Conservation (phyloP, 2,888 invertebrate genomes). For the Pandemis cinnamomeana region DNA sequence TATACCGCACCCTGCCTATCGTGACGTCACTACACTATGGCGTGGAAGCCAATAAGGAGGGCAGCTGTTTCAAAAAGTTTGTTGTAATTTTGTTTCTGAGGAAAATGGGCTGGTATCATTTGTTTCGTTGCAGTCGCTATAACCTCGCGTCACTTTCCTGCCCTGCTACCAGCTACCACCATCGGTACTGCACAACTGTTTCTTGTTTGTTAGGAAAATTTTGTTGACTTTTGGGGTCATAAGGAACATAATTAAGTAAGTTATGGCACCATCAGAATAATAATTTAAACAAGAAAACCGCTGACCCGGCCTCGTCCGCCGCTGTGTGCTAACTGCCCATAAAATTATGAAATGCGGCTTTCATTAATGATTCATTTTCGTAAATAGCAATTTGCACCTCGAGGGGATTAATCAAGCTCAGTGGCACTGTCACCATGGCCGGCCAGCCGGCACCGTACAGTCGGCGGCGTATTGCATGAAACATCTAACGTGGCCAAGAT, state of each 20-base stretch:
- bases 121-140: no score
- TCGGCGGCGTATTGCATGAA: no score
- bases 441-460: neutral
- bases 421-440: neutral
- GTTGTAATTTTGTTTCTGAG: no score
- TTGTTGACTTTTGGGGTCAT: neutral
- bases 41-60: no score
- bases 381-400: slow-evolving; percentile 22
- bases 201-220: neutral
- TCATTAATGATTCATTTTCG: slow-evolving; percentile 13
- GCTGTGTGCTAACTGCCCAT: slow-evolving; percentile 19
- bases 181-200: neutral
- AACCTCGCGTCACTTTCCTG: no score
- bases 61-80: no score
- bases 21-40: no score
- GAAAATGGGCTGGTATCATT: no score
- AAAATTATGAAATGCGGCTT: slow-evolving; percentile 22
- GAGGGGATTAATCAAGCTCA: slow-evolving; percentile 12
- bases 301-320: neutral
- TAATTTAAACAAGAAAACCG: neutral
- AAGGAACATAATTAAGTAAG: neutral
- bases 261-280: neutral
- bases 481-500: no score
- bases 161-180: neutral
- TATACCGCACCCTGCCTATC: no score